These are phyloP conservation scores for Drosophila murphyi DNA, from an alignment of 1,140 invertebrate genomes.

Conservation along the genomic window DNA sequence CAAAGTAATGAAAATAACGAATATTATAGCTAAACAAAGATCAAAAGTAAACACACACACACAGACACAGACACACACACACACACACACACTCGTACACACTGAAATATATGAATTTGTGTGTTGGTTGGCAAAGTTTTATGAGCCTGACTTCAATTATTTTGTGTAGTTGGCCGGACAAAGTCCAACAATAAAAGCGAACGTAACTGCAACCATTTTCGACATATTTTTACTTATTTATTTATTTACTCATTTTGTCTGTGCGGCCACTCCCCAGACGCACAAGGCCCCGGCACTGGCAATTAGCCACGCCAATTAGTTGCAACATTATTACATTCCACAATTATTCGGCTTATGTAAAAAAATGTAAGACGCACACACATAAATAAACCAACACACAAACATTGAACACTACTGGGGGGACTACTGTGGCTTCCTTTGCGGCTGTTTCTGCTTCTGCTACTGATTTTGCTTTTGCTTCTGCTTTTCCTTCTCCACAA, in stretches of 20 bases:
- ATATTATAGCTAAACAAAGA: conserved; percentile 31
- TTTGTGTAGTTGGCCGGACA: conserved; percentile 48
- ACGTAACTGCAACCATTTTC: conserved; percentile 19
- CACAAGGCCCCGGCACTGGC: conserved; percentile 30
- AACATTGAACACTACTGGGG: not conserved
- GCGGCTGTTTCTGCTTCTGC: not conserved
- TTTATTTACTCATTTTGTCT: conserved; percentile 36
- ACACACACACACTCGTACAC: not conserved
- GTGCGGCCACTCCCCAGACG: conserved; percentile 13
- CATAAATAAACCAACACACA: not conserved
- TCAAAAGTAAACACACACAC: not conserved
- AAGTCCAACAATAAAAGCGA: conserved; percentile 36
- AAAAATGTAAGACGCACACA: conserved; percentile 8
- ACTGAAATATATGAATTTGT: conserved; percentile 16
- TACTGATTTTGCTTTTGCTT: conserved; percentile 2
- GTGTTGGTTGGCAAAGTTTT: conserved; percentile 50
- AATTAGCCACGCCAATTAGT: conserved; percentile 73
- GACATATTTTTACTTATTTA: conserved; percentile 39
- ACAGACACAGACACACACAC: conserved; percentile 1
- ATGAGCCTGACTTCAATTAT: conserved; percentile 62
- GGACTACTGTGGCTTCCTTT: no score
- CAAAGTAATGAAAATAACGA: conserved; percentile 25
- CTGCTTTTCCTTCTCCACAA: not conserved
- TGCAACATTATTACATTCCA: conserved; percentile 55
- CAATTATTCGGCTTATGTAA: conserved; percentile 52